phyloP scores from a whole-genome alignment of 1,140 invertebrate species.

The Eriosoma lanigerum region DNA sequence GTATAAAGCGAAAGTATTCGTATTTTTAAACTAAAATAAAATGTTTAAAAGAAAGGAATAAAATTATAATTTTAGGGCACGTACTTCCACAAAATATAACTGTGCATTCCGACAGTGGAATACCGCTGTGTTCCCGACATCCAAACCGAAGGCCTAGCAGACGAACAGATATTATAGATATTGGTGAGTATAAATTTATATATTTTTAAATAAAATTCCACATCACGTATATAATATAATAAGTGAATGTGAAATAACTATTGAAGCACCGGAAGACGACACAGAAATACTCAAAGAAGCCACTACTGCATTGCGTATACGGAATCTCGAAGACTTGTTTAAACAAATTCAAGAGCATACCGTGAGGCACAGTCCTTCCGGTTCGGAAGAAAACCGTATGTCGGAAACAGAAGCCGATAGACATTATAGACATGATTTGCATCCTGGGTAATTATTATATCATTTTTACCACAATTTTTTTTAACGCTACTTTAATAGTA shows the following conservation, averaged over 20 bases:
- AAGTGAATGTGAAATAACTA: background rate
- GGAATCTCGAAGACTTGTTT: slow-evolving; percentile 88
- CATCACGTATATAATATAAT: background rate
- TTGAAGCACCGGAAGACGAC: slow-evolving; percentile 63
- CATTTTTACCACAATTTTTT: background rate
- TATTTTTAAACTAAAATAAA: no score
- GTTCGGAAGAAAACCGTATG: slow-evolving; percentile 87
- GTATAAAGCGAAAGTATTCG: no score
- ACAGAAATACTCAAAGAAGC: slow-evolving; percentile 69
- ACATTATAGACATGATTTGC: slow-evolving; percentile 77
- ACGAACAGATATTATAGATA: slow-evolving; percentile 34
- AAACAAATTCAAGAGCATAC: slow-evolving; percentile 82
- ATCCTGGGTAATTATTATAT: slow-evolving; percentile 66
- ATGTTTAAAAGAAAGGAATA: no score
- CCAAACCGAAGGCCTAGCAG: slow-evolving; percentile 25
- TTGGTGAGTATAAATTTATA: slow-evolving; percentile 53
- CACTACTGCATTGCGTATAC: slow-evolving; percentile 74
- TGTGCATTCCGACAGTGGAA: slow-evolving; percentile 12
- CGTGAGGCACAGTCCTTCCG: slow-evolving; percentile 82
- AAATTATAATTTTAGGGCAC: slow-evolving; percentile 15
- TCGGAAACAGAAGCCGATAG: slow-evolving; percentile 88
- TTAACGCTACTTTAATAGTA: no score
- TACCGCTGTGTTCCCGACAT: slow-evolving; percentile 15
- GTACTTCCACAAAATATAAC: slow-evolving; percentile 35
- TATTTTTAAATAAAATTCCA: background rate